These are phyloP conservation scores for Malacoctenus gilli DNA, from an alignment of 2,797 vertebrate species.

Conservation along the genomic window DNA sequence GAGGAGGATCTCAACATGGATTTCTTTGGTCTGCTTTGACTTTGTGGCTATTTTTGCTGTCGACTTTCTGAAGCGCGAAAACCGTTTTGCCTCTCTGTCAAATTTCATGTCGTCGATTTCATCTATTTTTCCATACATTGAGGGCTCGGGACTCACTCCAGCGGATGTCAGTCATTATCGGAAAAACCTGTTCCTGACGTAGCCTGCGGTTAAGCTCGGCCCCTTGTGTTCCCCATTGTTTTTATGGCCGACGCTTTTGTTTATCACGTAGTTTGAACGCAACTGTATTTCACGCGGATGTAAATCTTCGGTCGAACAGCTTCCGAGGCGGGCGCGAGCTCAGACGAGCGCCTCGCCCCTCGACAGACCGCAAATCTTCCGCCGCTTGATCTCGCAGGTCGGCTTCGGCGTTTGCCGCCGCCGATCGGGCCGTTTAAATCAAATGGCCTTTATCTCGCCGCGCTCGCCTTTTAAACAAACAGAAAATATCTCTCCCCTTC, in stretches of 20 bases:
- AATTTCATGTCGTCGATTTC: too few species aligned
- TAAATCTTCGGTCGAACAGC: conserved; percentile 32
- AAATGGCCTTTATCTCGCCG: conserved; percentile 47
- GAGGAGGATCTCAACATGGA: too few species aligned
- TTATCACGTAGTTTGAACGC: not conserved
- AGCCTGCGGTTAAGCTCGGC: too few species aligned
- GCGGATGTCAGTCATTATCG: too few species aligned
- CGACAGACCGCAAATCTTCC: conserved; percentile 45
- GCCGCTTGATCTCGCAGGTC: conserved; percentile 28
- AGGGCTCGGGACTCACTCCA: too few species aligned
- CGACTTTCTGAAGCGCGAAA: too few species aligned
- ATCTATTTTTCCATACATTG: too few species aligned
- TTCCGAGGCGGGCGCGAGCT: conserved; percentile 20
- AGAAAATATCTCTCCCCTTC: conserved; percentile 53
- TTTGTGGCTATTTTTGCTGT: too few species aligned
- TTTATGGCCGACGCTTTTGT: not conserved
- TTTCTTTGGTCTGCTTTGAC: too few species aligned
- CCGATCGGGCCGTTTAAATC: conserved; percentile 50
- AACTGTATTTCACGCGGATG: conserved; percentile 12
- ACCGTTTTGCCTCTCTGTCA: too few species aligned
- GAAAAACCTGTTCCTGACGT: too few species aligned
- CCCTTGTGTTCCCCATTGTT: not conserved
- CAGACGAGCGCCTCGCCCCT: not conserved
- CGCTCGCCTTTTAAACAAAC: conserved; percentile 56
- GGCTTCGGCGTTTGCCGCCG: conserved; percentile 32